These are phyloP conservation scores for Tuberolachnus salignus DNA, from an alignment of 2,888 invertebrate species.

Conservation along the genomic window DNA sequence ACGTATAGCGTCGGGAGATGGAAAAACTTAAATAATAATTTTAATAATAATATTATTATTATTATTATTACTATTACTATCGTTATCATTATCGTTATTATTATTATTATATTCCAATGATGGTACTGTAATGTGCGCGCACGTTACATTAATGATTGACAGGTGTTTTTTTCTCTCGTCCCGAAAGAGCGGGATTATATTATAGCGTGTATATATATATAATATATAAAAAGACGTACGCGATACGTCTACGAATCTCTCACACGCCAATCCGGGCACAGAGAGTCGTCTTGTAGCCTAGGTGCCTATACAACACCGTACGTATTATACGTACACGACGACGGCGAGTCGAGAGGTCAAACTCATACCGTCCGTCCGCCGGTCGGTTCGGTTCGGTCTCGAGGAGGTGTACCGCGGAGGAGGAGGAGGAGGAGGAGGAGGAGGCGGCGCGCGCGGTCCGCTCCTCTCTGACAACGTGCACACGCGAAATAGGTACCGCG, in stretches of 20 bases:
- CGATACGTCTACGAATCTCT: constrained; percentile 24
- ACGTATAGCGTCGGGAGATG: neutral
- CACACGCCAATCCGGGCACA: constrained; percentile 38
- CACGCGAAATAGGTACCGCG: constrained; percentile 26
- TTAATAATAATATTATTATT: constrained; percentile 48
- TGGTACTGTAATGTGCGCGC: constrained; percentile 26
- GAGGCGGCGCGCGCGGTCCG: too few relatives aligned
- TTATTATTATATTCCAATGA: constrained; percentile 39
- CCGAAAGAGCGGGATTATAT: neutral
- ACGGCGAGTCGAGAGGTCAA: constrained; percentile 45
- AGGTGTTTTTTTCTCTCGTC: constrained; percentile 22
- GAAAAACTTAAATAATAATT: constrained; percentile 41
- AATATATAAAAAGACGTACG: constrained; percentile 22
- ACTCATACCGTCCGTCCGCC: constrained; percentile 24
- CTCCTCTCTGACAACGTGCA: constrained; percentile 33
- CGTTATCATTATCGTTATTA: constrained; percentile 7
- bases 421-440: constrained; percentile 17
- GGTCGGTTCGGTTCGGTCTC: too few relatives aligned
- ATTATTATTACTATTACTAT: constrained; percentile 5
- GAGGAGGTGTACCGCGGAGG: neutral
- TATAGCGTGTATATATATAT: too few relatives aligned
- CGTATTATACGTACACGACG: neutral
- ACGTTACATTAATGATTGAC: constrained; percentile 47
- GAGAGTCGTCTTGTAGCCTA: neutral
- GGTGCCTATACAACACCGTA: neutral